Evolutionary conservation across 2,797 vertebrate genomes (phyloP).

Genomic region (Notamacropus eugenii): DNA sequence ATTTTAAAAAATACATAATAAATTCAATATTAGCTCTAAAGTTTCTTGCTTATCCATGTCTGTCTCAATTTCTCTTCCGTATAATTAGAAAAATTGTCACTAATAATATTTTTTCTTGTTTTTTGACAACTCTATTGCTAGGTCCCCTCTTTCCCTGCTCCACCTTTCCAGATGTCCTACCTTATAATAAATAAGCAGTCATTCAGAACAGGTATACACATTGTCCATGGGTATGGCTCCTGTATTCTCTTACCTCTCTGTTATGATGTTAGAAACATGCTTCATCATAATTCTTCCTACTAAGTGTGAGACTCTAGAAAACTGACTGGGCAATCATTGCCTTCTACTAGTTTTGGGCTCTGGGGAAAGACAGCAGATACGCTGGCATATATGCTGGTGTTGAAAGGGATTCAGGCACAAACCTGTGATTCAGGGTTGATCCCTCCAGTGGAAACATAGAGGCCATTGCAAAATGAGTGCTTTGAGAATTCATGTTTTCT

Average conservation of each 20-base stretch:
- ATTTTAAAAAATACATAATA: background rate
- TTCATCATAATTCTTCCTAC: background rate
- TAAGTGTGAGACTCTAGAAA: background rate
- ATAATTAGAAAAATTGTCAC: background rate
- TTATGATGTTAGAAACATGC: background rate
- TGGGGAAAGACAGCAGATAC: background rate
- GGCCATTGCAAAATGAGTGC: background rate
- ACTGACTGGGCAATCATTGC: background rate
- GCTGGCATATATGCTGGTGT: background rate
- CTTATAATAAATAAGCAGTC: background rate
- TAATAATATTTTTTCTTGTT: background rate
- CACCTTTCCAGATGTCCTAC: background rate
- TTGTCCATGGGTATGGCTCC: background rate
- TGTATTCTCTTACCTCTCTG: background rate
- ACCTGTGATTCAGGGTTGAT: background rate
- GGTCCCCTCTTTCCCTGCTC: background rate
- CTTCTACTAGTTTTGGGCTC: background rate
- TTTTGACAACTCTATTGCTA: background rate
- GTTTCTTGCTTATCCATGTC: background rate
- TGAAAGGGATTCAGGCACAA: background rate
- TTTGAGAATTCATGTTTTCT: background rate
- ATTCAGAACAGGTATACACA: background rate
- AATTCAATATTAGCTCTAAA: background rate
- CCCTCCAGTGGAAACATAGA: background rate
- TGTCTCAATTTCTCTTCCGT: background rate